A percentile compares a stretch with the other conserved stretches of the same genome.
phyloP scores from a whole-genome alignment of 2,113 vertebrate genomes.

The Stegostoma tigrinum region DNA sequence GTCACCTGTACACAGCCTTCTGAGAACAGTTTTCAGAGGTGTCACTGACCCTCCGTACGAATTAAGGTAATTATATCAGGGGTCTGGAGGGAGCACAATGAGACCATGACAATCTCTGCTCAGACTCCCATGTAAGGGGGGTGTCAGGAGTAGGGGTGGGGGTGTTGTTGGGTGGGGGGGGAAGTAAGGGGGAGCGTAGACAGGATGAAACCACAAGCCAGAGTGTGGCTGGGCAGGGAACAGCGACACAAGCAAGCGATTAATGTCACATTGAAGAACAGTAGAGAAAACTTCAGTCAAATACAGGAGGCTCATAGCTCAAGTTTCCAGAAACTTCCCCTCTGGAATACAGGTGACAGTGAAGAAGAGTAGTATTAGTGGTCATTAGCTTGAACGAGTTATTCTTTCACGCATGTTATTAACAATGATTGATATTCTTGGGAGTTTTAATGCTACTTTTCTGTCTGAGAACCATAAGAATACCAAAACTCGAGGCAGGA shows the following conservation, averaged over 20 bases:
- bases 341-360: neutral
- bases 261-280: constrained; percentile 20
- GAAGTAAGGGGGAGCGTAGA: neutral
- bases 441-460: neutral
- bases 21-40: constrained; percentile 33
- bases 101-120: neutral
- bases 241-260: neutral
- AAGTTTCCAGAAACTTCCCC: neutral
- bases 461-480: neutral
- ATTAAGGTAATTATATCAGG: constrained; percentile 36
- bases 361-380: constrained; percentile 1
- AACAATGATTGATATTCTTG: constrained; percentile 14
- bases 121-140: neutral
- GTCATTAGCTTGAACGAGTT: constrained; percentile 19
- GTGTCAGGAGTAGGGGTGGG: neutral
- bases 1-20: constrained; percentile 42
- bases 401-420: constrained; percentile 9
- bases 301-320: neutral
- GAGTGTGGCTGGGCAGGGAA: neutral
- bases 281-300: constrained; percentile 4
- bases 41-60: constrained; percentile 28
- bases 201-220: neutral
- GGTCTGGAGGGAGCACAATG: neutral
- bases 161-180: neutral
- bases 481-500: neutral